Percentiles rank a stretch among this genome's conserved stretches.
Conservation (phyloP, 1,140 invertebrate genomes). For the Onthophagus taurus region DNA sequence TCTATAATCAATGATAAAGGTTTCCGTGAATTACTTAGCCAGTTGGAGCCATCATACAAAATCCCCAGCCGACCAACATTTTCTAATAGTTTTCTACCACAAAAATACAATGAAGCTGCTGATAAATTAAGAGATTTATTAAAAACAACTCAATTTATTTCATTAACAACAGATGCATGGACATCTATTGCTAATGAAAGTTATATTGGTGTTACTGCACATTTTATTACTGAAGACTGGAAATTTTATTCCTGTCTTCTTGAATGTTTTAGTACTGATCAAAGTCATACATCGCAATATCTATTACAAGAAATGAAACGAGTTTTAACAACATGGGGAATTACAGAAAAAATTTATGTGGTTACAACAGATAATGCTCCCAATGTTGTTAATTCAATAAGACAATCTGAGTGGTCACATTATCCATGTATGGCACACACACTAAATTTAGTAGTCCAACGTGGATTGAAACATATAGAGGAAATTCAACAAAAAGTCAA, state of each 20-base stretch:
- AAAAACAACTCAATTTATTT: background rate
- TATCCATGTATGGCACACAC: conserved; percentile 18
- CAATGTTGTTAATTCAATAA: background rate
- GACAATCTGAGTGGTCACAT: conserved; percentile 13
- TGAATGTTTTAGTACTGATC: background rate
- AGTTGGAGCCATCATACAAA: background rate
- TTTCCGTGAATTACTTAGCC: conserved; percentile 20
- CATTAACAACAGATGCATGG: conserved; percentile 3
- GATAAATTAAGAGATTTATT: background rate
- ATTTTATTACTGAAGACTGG: conserved; percentile 1
- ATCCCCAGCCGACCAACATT: background rate
- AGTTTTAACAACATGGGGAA: background rate
- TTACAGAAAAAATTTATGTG: background rate
- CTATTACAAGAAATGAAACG: background rate
- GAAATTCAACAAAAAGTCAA: conserved; percentile 12
- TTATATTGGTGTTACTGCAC: background rate
- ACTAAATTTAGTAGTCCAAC: conserved; percentile 17
- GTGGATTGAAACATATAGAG: background rate
- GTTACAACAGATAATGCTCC: conserved; percentile 4
- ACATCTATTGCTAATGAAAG: background rate
- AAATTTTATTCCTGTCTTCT: background rate
- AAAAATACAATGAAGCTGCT: background rate
- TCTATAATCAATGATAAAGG: conserved; percentile 23
- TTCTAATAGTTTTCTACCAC: background rate
- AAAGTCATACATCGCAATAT: too few relatives aligned